These are phyloP conservation scores for Parazoanthus atlanticus DNA, from an alignment of 92 coral and sea anemone species.

Conservation along the genomic window DNA sequence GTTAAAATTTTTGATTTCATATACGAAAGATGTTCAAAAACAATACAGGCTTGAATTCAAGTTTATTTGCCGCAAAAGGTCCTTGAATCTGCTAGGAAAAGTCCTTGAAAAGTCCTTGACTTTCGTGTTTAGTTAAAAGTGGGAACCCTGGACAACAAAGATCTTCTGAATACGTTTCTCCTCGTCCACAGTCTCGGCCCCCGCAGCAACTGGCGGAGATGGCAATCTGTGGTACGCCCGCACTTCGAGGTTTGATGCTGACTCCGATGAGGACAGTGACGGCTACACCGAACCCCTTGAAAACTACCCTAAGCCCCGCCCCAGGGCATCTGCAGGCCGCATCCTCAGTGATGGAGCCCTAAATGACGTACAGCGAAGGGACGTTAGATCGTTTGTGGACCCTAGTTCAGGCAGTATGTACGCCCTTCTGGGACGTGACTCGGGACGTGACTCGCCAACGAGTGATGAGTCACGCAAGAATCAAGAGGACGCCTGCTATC, in stretches of 20 bases:
- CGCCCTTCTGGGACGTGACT: neutral
- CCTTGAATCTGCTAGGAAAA: too few species aligned
- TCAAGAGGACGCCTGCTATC: neutral
- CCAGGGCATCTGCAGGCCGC: slow-evolving; percentile 17
- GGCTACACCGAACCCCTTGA: slow-evolving; percentile 73
- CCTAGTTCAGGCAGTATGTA: neutral
- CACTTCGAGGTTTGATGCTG: slow-evolving; percentile 52
- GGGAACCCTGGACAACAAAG: too few species aligned
- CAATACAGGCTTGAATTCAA: too few species aligned
- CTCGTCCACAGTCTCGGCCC: slow-evolving; percentile 13
- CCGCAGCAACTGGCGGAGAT: slow-evolving; percentile 24
- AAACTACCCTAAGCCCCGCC: slow-evolving; percentile 6
- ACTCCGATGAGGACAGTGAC: slow-evolving; percentile 83
- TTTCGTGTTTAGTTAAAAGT: too few species aligned
- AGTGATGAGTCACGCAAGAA: neutral
- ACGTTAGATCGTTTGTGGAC: slow-evolving; percentile 4
- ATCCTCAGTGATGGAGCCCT: slow-evolving; percentile 66
- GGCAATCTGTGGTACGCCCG: slow-evolving; percentile 81
- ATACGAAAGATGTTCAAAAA: too few species aligned
- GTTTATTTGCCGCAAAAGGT: too few species aligned
- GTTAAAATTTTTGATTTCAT: too few species aligned
- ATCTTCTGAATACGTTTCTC: neutral
- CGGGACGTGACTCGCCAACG: neutral
- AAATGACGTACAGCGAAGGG: slow-evolving; percentile 26
- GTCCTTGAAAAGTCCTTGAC: too few species aligned